These are phyloP conservation scores for Astyanax mexicanus DNA, from an alignment of 2,797 vertebrate species.

Conservation along the genomic window DNA sequence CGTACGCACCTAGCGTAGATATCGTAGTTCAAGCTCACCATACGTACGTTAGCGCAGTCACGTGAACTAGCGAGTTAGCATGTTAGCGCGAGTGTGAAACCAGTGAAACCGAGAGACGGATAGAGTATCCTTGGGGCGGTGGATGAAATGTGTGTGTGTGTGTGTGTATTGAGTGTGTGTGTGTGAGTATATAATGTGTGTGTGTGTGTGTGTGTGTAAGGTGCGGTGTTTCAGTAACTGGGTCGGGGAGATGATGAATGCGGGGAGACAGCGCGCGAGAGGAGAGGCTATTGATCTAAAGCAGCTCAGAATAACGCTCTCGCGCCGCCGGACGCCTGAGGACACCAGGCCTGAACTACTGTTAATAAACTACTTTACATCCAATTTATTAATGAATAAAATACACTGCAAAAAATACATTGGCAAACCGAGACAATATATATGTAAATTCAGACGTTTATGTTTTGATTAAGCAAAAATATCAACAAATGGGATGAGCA, in stretches of 20 bases:
- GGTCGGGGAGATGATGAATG: background rate
- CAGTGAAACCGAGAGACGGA: conserved; percentile 17
- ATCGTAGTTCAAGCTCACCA: conserved; percentile 25
- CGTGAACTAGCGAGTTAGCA: conserved; percentile 22
- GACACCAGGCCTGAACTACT: background rate
- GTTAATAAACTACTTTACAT: too few species aligned
- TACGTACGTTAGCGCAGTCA: background rate
- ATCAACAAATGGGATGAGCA: too few species aligned
- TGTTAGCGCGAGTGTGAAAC: conserved; percentile 15
- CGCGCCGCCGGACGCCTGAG: background rate
- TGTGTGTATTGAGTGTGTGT: conserved; percentile 4
- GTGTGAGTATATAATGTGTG: too few species aligned
- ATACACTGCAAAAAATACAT: too few species aligned
- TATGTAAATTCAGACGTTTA: too few species aligned
- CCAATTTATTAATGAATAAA: too few species aligned
- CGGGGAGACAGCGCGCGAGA: background rate
- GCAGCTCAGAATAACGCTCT: background rate
- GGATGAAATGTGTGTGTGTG: background rate
- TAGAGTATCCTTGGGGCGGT: background rate
- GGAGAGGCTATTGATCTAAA: conserved; percentile 35
- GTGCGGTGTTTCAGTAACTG: background rate
- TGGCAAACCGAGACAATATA: too few species aligned
- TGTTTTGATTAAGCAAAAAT: too few species aligned
- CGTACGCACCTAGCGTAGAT: background rate
- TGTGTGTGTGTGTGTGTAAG: conserved; percentile 4